Evolutionary conservation across 2,888 invertebrate genomes (phyloP).

Genomic region (Neoitamus cyanurus): DNA sequence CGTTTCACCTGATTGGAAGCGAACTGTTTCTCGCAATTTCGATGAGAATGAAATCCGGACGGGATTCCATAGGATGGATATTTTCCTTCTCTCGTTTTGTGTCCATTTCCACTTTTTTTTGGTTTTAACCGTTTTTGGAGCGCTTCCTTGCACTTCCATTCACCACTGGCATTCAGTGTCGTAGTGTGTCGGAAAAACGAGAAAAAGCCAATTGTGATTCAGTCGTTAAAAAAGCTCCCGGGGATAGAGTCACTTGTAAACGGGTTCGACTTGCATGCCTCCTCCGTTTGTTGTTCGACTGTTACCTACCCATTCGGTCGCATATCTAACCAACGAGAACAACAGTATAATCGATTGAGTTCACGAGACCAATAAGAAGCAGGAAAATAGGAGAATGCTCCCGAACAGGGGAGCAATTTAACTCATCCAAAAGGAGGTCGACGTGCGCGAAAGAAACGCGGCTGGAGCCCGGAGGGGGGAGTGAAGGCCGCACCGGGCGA

Average conservation of each 20-base stretch:
- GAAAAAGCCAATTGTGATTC: conserved; percentile 22
- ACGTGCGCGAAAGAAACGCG: background rate
- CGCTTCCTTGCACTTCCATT: background rate
- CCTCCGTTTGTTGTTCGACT: background rate
- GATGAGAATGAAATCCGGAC: background rate
- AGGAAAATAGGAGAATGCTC: background rate
- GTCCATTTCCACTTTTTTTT: background rate
- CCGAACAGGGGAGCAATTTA: conserved; percentile 14
- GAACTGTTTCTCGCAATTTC: background rate
- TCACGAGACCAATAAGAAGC: conserved; percentile 22
- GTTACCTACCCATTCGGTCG: background rate
- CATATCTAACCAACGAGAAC: conserved; percentile 10
- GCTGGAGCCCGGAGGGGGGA: background rate
- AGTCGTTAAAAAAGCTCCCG: conserved; percentile 23
- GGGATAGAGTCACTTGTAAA: background rate
- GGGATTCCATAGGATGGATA: background rate
- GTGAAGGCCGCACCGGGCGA: background rate
- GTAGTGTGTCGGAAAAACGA: background rate
- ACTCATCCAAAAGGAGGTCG: background rate
- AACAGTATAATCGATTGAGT: conserved; percentile 21
- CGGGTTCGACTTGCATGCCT: background rate
- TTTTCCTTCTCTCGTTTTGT: background rate
- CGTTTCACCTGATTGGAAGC: conserved; percentile 14
- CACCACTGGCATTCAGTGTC: background rate
- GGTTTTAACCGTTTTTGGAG: background rate